Evolutionary conservation across 92 coral and sea anemone genomes (phyloP).

Genomic region (Umimayanthus kanabou): DNA sequence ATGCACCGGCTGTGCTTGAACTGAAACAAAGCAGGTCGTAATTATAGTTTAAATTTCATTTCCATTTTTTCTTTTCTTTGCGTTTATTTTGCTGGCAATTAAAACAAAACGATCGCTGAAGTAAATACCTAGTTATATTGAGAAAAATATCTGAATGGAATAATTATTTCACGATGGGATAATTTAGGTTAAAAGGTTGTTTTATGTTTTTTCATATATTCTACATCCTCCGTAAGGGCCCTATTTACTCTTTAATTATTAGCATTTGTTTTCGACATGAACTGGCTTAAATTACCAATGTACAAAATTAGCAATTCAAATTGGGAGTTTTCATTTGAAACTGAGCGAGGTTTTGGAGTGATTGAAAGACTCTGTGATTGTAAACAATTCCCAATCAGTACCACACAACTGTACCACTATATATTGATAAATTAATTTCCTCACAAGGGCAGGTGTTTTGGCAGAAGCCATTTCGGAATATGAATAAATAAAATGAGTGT

Average conservation of each 20-base stretch:
- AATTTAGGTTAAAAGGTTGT: too few relatives aligned
- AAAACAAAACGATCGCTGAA: too few relatives aligned
- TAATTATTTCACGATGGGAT: neutral
- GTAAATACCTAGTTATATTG: too few relatives aligned
- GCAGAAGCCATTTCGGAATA: neutral
- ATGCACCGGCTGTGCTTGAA: too few relatives aligned
- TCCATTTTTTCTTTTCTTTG: too few relatives aligned
- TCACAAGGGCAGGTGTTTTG: neutral
- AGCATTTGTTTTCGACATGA: neutral
- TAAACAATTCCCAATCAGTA: slow-evolving; percentile 3
- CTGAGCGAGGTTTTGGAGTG: neutral
- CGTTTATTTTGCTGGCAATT: too few relatives aligned
- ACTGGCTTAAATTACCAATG: neutral
- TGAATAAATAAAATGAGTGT: neutral
- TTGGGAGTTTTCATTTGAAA: neutral
- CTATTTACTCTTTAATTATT: neutral
- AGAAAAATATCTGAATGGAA: too few relatives aligned
- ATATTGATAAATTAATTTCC: neutral
- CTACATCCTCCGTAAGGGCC: neutral
- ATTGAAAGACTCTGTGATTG: neutral
- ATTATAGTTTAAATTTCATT: too few relatives aligned
- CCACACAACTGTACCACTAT: neutral
- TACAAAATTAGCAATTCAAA: slow-evolving; percentile 39
- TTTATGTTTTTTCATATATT: too few relatives aligned
- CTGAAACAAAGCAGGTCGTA: too few relatives aligned